Evolutionary conservation across 2,113 vertebrate species (phyloP).

Genomic region (Hucho hucho): DNA sequence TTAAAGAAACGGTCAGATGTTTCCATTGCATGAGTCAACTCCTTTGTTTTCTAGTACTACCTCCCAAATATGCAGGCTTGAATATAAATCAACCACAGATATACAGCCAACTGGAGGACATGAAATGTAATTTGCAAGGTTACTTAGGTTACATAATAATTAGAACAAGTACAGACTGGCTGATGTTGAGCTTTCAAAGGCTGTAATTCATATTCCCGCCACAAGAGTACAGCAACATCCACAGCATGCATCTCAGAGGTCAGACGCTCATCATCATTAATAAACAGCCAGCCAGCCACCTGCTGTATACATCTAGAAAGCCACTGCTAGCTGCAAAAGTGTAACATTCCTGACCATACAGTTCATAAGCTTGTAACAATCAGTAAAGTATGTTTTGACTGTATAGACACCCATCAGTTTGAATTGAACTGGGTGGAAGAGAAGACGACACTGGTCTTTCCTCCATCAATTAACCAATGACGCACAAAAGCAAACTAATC

Average conservation of each 20-base stretch:
- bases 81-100: too few relatives aligned
- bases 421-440: neutral
- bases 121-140: neutral
- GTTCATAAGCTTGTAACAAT: too few relatives aligned
- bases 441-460: neutral
- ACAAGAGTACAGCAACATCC: constrained; percentile 56
- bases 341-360: too few relatives aligned
- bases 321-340: too few relatives aligned
- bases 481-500: constrained; percentile 21
- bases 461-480: constrained; percentile 27
- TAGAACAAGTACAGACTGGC: neutral
- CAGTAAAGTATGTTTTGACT: too few relatives aligned
- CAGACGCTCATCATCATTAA: neutral
- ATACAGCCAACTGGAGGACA: neutral
- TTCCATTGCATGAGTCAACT: too few relatives aligned
- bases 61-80: too few relatives aligned
- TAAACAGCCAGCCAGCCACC: too few relatives aligned
- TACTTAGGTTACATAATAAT: neutral
- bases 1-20: too few relatives aligned
- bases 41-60: too few relatives aligned
- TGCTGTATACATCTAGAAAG: too few relatives aligned
- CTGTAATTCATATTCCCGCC: constrained; percentile 29
- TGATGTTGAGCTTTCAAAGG: neutral
- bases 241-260: constrained; percentile 1
- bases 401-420: too few relatives aligned